Evolutionary conservation across 2,113 vertebrate genomes (phyloP), one percentile per base, ranked within the genome.

Genomic region (Elanus axillaris): DNA sequence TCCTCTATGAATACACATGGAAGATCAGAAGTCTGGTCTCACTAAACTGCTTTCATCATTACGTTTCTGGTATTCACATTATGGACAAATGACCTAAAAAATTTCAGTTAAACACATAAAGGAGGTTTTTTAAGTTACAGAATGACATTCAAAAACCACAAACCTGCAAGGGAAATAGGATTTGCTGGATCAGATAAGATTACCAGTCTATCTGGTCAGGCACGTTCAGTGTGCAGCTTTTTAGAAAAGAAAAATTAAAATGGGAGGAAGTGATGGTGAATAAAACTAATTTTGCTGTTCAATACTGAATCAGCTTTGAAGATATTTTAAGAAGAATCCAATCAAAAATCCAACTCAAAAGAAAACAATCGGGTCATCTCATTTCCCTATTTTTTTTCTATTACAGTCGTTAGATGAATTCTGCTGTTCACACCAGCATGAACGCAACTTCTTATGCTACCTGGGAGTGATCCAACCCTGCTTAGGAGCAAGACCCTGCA

Each of bases 151-250:
- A 92, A 78, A 96, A 97, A 60, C 95, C 92, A 95, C 89, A 97
- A 68, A 94, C 62, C 40, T 90, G 78, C 83, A 92, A 86, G 38
- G 76, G 92, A 94, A 97, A 96, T 91, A 88, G 94, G 93, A 96
- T 96, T 97, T 97, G 76, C 69, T 94, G 59, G 86, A 95, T 96
- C 62, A 97, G 96, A 75, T 83, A 94, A 94, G 84, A 90, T 77
- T 90, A 84, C 48, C 66, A 32, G n/a, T 72, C 53, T 95, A 89
- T 91, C 89, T 94, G 23, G 18, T 93, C 64, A 93, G 47, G 47
- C 19, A 78, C 11, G 0, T 72, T 76, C 72, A 81, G 29, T 26
- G 48, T 52, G 18, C 14, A 82, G 40, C 21, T 63, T 96, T 88
- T 66, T 42, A 43, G 31, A 75, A 75, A 78, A 87, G 9, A 72